Evolutionary conservation across 1,140 invertebrate species (phyloP).

Genomic region (Marisa cornuarietis): DNA sequence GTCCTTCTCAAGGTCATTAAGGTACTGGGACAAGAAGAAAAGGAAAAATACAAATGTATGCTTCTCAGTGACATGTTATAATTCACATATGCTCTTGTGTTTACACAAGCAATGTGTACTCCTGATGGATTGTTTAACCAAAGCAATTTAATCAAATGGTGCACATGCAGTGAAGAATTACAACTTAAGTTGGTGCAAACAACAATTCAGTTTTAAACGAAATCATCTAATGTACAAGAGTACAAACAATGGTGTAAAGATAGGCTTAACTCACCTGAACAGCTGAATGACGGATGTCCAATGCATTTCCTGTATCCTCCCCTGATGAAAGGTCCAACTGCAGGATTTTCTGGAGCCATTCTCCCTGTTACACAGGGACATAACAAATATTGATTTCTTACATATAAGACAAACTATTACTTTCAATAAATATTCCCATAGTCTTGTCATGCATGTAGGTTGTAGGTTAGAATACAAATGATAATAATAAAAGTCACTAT

Average conservation of each 20-base stretch:
- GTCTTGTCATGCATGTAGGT: too few relatives aligned
- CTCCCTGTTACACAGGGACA: conserved; percentile 66
- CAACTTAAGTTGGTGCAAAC: too few relatives aligned
- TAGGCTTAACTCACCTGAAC: conserved; percentile 67
- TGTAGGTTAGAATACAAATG: too few relatives aligned
- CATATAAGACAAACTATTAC: neutral
- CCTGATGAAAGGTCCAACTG: conserved; percentile 78
- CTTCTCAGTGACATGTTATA: too few relatives aligned
- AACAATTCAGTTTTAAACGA: too few relatives aligned
- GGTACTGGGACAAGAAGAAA: conserved; percentile 73
- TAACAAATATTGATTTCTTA: neutral
- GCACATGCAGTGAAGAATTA: too few relatives aligned
- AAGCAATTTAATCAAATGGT: too few relatives aligned
- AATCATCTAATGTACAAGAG: too few relatives aligned
- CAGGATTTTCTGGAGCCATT: conserved; percentile 74
- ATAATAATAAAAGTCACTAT: too few relatives aligned
- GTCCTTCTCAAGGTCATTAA: conserved; percentile 96
- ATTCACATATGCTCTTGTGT: neutral
- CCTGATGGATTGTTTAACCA: neutral
- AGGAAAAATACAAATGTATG: neutral
- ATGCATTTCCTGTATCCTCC: conserved; percentile 77
- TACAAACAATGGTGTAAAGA: neutral
- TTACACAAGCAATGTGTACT: neutral
- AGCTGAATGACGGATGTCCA: conserved; percentile 92
- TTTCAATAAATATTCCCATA: too few relatives aligned